phyloP scores from a whole-genome alignment of 2,797 vertebrate genomes.

The Catharus ustulatus region DNA sequence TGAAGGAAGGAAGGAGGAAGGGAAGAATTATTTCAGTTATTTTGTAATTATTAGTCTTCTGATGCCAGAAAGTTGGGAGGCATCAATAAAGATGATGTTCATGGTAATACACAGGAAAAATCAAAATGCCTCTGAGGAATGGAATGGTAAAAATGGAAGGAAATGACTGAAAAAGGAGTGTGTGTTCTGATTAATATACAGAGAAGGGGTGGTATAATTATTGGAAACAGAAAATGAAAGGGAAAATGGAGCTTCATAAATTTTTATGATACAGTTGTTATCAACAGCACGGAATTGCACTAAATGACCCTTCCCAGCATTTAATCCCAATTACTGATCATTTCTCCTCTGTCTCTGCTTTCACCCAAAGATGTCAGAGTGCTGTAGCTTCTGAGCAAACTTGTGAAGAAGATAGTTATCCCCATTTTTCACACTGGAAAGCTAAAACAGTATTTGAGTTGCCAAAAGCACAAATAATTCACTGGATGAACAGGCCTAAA shows the following conservation, averaged over 20 bases:
- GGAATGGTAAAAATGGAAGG: neutral
- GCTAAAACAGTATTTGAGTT: neutral
- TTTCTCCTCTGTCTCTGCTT: neutral
- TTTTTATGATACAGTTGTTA: neutral
- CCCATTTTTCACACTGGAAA: neutral
- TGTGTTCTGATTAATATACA: neutral
- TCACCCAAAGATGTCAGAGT: neutral
- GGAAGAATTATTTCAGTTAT: neutral
- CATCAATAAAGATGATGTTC: neutral
- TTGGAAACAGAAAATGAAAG: neutral
- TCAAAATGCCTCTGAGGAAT: neutral
- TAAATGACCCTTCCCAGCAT: neutral
- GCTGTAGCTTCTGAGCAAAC: neutral
- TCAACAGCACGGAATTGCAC: neutral
- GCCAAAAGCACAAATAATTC: neutral
- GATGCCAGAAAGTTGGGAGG: conserved; percentile 20
- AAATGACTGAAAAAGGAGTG: neutral
- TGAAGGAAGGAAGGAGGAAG: neutral
- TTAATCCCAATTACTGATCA: neutral
- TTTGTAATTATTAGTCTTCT: neutral
- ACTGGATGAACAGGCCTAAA: neutral
- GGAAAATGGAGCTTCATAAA: neutral
- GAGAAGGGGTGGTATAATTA: neutral
- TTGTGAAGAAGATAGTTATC: neutral
- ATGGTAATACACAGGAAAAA: neutral